These are phyloP conservation scores for Pecten maximus DNA, from an alignment of 2,888 invertebrate genomes.

Conservation along the genomic window DNA sequence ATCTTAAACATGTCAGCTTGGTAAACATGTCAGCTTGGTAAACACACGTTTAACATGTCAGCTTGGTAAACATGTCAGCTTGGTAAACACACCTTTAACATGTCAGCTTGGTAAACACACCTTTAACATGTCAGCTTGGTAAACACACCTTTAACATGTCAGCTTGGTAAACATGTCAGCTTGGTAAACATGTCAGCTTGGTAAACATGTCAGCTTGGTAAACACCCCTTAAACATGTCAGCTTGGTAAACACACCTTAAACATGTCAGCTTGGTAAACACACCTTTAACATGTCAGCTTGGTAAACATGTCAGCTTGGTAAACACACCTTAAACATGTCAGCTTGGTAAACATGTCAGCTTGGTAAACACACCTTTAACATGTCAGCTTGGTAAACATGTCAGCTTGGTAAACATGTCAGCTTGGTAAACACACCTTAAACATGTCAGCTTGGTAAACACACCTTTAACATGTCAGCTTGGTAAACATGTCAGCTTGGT, in stretches of 20 bases:
- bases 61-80: not conserved
- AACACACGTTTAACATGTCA: not conserved
- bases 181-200: not conserved
- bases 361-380: not conserved
- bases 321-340: not conserved
- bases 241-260: not conserved
- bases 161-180: not conserved
- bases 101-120: not conserved
- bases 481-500: too few species aligned
- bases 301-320: not conserved
- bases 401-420: too few species aligned
- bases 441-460: not conserved
- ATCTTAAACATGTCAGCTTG: not conserved
- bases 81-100: not conserved
- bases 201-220: not conserved
- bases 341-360: not conserved
- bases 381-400: not conserved
- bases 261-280: not conserved
- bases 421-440: not conserved
- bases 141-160: not conserved
- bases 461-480: not conserved
- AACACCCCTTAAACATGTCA: too few species aligned
- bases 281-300: not conserved
- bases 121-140: too few species aligned
- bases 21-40: not conserved